phyloP scores from a whole-genome alignment of 2,113 vertebrate genomes.

The Lethenteron camtschaticum region DNA sequence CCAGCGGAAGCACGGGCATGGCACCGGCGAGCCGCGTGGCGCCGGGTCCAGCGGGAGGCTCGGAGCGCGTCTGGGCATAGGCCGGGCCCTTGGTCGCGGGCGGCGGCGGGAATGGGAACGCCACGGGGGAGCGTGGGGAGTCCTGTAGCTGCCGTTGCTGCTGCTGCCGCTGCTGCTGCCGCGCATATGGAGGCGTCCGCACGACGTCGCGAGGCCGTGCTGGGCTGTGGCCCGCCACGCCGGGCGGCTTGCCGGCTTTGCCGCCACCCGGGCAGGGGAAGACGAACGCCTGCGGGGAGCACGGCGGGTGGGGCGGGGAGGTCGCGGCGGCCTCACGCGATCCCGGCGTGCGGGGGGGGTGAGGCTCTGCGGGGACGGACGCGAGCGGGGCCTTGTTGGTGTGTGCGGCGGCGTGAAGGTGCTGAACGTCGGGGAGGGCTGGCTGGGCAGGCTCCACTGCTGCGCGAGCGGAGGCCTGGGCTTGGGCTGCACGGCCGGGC shows the following conservation, averaged over 20 bases:
- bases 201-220: no score
- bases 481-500: not conserved
- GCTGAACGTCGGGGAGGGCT: not conserved
- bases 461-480: not conserved
- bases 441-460: not conserved
- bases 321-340: conserved; percentile 42
- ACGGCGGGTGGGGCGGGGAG: conserved; percentile 46
- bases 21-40: no score
- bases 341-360: conserved; percentile 38
- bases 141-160: no score
- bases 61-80: no score
- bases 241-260: no score
- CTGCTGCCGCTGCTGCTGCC: no score
- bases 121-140: conserved; percentile 16
- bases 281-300: conserved; percentile 31
- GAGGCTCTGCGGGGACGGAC: conserved; percentile 42
- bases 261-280: no score
- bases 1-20: conserved; percentile 20
- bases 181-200: no score
- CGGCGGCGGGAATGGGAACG: conserved; percentile 47
- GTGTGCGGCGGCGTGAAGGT: conserved; percentile 65
- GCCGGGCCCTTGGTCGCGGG: conserved; percentile 6
- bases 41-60: no score
- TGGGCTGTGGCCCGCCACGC: no score
- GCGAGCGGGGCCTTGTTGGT: conserved; percentile 47